These are phyloP conservation scores for Mesorhabditis belari DNA, from an alignment of 2,888 invertebrate species.

Conservation along the genomic window DNA sequence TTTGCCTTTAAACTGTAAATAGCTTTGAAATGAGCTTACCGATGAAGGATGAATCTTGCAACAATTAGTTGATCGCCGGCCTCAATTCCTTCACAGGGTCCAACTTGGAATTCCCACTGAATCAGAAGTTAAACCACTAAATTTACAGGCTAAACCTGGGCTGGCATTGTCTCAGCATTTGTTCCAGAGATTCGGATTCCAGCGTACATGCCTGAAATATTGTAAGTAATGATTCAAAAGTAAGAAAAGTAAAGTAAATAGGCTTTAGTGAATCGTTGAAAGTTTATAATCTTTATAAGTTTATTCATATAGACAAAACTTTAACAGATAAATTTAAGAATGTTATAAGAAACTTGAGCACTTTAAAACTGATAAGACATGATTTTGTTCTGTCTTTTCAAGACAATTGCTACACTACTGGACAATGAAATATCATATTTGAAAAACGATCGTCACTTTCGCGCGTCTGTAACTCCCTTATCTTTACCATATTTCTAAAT, in stretches of 20 bases:
- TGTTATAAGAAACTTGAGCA: too few species aligned
- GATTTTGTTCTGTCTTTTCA: too few species aligned
- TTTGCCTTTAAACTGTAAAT: not conserved
- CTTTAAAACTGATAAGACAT: too few species aligned
- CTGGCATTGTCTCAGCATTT: slow-evolving; percentile 79
- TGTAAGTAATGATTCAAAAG: not conserved
- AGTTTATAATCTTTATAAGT: too few species aligned
- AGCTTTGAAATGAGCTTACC: slow-evolving; percentile 25
- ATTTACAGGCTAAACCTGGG: slow-evolving; percentile 61
- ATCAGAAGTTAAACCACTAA: slow-evolving; percentile 42
- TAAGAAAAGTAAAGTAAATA: not conserved
- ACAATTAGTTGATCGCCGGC: slow-evolving; percentile 59
- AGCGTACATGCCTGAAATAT: slow-evolving; percentile 66
- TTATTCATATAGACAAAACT: too few species aligned
- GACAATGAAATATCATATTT: too few species aligned
- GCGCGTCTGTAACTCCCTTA: too few species aligned
- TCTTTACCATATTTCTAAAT: too few species aligned
- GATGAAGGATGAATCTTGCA: slow-evolving; percentile 56
- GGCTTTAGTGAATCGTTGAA: too few species aligned
- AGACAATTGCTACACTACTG: too few species aligned
- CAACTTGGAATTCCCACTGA: slow-evolving; percentile 55
- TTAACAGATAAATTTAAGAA: too few species aligned
- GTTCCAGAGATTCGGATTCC: slow-evolving; percentile 84
- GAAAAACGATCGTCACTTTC: too few species aligned
- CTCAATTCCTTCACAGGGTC: slow-evolving; percentile 58